Base-by-base conservation (phyloP, 2,113 vertebrate genomes). In the Nettapus auritus region DNA sequence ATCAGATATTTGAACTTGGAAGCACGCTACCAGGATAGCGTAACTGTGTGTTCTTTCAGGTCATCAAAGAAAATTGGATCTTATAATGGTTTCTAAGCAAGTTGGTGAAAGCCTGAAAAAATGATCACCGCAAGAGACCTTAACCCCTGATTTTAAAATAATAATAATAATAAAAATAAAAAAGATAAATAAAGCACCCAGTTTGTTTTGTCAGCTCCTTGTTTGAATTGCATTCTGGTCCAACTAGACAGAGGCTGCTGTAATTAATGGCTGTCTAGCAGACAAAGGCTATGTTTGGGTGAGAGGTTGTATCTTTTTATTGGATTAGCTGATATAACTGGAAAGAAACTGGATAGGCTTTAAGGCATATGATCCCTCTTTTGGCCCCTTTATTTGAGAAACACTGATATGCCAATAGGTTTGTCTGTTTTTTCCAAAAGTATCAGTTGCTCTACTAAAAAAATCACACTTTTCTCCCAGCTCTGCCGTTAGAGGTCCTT, bases 61-160 rank as follows among this genome's bases (percentile, higher is more conserved):
- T 66, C 44, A 40, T 57, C 52, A 78, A 6, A 20, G 38, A 86
- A 88, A 93, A 88, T 36, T 73, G 34, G 50, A 81, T 94, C 66
- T 28, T 90, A 7, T 93, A 71, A 86, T 60, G 38, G 55, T 40
- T 93, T 64, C 48, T 66, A 60, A 88, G 55, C 29, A 71, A 42
- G 25, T 94, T 93, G 26, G 42, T 90, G 69, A 88, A 94, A 81
- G 70, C 57, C 53, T 93, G 76, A 75, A 83, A 75, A 88, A 78
- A 62, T 16, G 18, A 84, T 29, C 9, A 69, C 56, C 55, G 48
- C 63, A 22, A 71, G 44, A 33, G 66, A 79, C 80, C 62, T 76
- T 68, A 66, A 55, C 48, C 82, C 40, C 38, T 66, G 48, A 91
- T 53, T 50, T 22, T 23, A 50, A 50, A 74, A 59, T 40, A 40